phyloP scores from a whole-genome alignment of 2,797 vertebrate species.

The Sciurus carolinensis region DNA sequence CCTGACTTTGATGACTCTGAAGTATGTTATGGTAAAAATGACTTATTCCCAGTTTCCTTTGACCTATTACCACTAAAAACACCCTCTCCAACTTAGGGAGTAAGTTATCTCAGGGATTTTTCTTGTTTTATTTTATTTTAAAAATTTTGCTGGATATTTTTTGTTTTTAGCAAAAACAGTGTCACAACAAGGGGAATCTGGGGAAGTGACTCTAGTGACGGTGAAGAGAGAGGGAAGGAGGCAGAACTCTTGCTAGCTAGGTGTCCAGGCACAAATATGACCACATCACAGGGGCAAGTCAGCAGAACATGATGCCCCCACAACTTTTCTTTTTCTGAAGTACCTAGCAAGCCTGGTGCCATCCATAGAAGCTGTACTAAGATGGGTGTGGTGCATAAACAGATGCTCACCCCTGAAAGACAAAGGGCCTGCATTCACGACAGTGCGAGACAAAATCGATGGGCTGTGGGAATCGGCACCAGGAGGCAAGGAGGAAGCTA shows the following conservation, averaged over 20 bases:
- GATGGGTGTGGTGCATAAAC: neutral
- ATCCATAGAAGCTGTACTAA: neutral
- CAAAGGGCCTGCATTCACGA: neutral
- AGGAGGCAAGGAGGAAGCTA: neutral
- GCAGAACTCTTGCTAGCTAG: neutral
- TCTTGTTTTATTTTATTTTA: neutral
- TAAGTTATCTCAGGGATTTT: neutral
- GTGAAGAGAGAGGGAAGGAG: neutral
- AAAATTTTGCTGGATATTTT: neutral
- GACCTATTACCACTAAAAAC: neutral
- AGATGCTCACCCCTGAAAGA: neutral
- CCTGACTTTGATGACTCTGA: neutral
- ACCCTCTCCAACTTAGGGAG: neutral
- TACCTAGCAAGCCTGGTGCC: neutral
- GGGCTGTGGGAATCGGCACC: neutral
- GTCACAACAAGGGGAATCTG: neutral
- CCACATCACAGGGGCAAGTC: no score
- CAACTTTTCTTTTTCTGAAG: neutral
- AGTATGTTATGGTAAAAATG: neutral
- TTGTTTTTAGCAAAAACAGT: neutral
- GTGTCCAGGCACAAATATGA: neutral
- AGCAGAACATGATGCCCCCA: neutral
- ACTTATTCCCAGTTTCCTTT: neutral
- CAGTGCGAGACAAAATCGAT: neutral
- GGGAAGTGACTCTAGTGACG: neutral